These are phyloP conservation scores for Ceuthmochares aereus DNA, from an alignment of 2,113 vertebrate genomes.

Conservation along the genomic window DNA sequence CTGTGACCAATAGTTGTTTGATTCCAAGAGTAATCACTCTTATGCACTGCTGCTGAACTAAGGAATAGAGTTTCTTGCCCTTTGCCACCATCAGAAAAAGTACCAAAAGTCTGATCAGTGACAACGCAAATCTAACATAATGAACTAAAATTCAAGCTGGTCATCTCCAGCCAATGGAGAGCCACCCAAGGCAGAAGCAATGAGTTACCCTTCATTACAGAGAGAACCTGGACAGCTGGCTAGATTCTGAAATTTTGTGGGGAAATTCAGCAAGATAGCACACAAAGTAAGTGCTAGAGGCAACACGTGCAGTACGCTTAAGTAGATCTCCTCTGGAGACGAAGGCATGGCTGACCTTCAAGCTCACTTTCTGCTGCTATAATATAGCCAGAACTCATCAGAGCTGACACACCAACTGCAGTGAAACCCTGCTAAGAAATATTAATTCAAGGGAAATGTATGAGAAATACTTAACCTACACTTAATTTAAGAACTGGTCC, in stretches of 20 bases:
- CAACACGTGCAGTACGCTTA: rapidly evolving
- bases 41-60: background rate
- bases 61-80: background rate
- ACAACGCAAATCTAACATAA: background rate
- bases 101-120: background rate
- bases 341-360: background rate
- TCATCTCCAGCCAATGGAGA: background rate
- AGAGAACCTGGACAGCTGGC: background rate
- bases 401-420: background rate
- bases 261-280: background rate
- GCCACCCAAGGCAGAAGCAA: background rate
- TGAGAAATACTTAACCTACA: background rate
- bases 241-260: background rate
- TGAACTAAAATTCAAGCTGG: background rate
- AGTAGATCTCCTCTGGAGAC: background rate
- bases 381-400: background rate
- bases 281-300: background rate
- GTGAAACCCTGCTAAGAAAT: background rate
- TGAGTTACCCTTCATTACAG: background rate
- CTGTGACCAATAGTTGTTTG: background rate
- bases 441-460: background rate
- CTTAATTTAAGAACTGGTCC: background rate
- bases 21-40: background rate
- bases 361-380: background rate
- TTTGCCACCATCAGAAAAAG: background rate